Evolutionary conservation across 2,888 invertebrate genomes (phyloP).

Genomic region (Drosophila siamana): DNA sequence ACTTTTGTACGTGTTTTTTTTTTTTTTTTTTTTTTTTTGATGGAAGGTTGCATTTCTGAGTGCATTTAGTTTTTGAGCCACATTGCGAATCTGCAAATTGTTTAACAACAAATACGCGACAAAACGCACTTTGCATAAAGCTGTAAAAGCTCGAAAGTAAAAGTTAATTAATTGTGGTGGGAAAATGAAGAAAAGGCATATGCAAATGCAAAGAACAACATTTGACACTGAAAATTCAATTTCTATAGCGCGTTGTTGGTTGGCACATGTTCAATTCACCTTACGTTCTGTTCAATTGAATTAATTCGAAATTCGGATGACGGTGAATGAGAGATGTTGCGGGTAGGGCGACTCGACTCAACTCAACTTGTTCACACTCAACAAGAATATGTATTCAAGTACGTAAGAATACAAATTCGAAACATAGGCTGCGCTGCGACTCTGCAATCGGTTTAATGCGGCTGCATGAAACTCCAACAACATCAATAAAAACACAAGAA

Average conservation of each 20-base stretch:
- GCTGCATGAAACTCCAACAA: slow-evolving; percentile 46
- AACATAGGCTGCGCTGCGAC: slow-evolving; percentile 3
- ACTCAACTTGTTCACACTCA: slow-evolving; percentile 34
- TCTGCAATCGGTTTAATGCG: neutral
- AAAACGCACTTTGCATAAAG: slow-evolving; percentile 23
- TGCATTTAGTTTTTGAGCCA: neutral
- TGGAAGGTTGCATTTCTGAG: neutral
- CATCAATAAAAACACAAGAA: slow-evolving; percentile 20
- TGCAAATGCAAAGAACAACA: slow-evolving; percentile 5
- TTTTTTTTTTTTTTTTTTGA: neutral
- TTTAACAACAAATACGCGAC: slow-evolving; percentile 30
- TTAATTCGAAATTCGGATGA: slow-evolving; percentile 54
- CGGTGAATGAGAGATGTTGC: slow-evolving; percentile 15
- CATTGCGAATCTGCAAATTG: slow-evolving; percentile 2
- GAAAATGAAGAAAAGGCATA: slow-evolving; percentile 10
- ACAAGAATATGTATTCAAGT: slow-evolving; percentile 10
- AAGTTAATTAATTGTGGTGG: slow-evolving; percentile 16
- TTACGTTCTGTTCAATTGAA: slow-evolving; percentile 60
- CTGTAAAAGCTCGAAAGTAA: slow-evolving; percentile 45
- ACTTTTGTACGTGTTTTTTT: neutral
- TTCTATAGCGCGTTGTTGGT: slow-evolving; percentile 13
- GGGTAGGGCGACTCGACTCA: neutral
- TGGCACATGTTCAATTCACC: slow-evolving; percentile 55
- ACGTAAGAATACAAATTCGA: slow-evolving; percentile 12
- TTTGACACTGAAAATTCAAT: slow-evolving; percentile 29